phyloP scores from a whole-genome alignment of 2,888 invertebrate genomes.

The Epistrophella euchroma region DNA sequence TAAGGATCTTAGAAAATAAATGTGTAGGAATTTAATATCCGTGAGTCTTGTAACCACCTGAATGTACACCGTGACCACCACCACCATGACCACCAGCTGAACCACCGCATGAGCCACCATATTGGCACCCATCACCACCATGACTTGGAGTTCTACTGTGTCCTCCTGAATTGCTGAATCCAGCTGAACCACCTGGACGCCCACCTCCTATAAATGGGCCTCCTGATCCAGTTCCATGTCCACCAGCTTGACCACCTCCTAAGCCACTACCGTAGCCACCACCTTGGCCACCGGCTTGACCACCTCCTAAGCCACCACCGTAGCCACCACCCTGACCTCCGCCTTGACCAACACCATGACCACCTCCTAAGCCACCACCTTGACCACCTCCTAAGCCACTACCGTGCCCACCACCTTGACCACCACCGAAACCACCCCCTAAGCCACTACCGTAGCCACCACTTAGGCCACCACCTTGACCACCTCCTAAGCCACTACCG shows the following conservation, averaged over 20 bases:
- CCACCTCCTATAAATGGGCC: not conserved
- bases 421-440: not conserved
- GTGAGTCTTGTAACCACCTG: constrained; percentile 32
- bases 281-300: not conserved
- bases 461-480: not conserved
- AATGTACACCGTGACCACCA: not conserved
- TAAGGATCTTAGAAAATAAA: not conserved
- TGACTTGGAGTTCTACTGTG: constrained; percentile 28
- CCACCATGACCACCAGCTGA: constrained; percentile 9
- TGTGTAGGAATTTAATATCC: constrained; percentile 17
- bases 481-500: constrained; percentile 14
- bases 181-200: not conserved
- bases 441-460: not conserved
- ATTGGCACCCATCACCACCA: constrained; percentile 20
- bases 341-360: not conserved
- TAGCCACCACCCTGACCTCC: not conserved
- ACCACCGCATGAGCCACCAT: constrained; percentile 8
- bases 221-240: constrained; percentile 8
- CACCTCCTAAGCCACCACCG: not conserved
- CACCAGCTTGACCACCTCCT: too few species aligned
- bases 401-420: constrained; percentile 1
- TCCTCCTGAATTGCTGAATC: not conserved
- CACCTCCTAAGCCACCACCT: not conserved
- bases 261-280: constrained; percentile 7
- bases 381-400: constrained; percentile 5